A percentile compares a stretch with the other conserved stretches of the same genome.
phyloP scores from a whole-genome alignment of 2,113 vertebrate genomes.

The Lophius piscatorius region DNA sequence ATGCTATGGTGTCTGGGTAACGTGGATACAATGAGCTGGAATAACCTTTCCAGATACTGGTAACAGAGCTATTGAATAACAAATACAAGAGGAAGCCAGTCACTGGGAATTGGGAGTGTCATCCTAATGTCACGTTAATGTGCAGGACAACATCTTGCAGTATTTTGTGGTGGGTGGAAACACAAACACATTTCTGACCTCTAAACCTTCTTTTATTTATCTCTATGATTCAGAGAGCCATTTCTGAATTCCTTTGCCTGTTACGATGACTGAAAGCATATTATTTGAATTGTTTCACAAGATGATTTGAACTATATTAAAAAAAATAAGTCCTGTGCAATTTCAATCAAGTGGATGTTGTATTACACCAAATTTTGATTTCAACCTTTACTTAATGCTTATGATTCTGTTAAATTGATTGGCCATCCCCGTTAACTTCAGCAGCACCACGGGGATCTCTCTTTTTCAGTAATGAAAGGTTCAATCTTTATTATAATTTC shows the following conservation, averaged over 20 bases:
- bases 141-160: no score
- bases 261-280: constrained; percentile 11
- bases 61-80: constrained; percentile 72
- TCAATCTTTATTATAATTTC: no score
- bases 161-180: constrained; percentile 74
- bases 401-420: constrained; percentile 18
- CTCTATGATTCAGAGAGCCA: constrained; percentile 23
- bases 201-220: constrained; percentile 29
- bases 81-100: constrained; percentile 57
- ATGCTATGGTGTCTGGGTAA: constrained; percentile 48
- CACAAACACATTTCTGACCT: constrained; percentile 61
- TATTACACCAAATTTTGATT: constrained; percentile 25
- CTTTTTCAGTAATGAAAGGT: no score
- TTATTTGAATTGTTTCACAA: constrained; percentile 39
- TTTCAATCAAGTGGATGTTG: constrained; percentile 35
- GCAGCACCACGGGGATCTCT: constrained; percentile 4
- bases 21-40: no score
- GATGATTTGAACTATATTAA: constrained; percentile 25
- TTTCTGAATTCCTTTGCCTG: constrained; percentile 2
- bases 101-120: constrained; percentile 51
- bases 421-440: neutral
- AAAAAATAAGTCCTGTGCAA: constrained; percentile 10
- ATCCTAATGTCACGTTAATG: constrained; percentile 71
- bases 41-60: constrained; percentile 51
- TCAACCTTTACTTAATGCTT: constrained; percentile 30